Percentiles rank a stretch among this genome's conserved stretches.
Evolutionary conservation across 1,140 invertebrate species (phyloP).

Genomic region (Ganaspis sp.): DNA sequence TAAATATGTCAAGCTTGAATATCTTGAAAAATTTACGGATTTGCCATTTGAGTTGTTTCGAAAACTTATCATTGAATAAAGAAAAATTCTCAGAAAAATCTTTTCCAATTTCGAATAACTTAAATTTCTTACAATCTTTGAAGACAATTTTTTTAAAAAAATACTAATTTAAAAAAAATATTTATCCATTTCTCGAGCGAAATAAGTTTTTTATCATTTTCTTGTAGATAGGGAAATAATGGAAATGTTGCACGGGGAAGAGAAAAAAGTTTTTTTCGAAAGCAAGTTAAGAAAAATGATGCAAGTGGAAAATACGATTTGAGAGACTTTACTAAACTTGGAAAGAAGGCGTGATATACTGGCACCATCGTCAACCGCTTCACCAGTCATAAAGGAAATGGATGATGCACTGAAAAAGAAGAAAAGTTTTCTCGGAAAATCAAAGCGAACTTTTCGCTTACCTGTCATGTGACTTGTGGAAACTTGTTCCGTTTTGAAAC

Average conservation of each 20-base stretch:
- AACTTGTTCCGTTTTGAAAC: neutral
- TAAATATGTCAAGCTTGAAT: too few species aligned
- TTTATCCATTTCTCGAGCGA: too few species aligned
- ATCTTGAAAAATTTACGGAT: too few species aligned
- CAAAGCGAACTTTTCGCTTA: slow-evolving; percentile 7
- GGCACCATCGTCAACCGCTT: slow-evolving; percentile 12
- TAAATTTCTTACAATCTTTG: too few species aligned
- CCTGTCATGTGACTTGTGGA: neutral
- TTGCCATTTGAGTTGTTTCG: too few species aligned
- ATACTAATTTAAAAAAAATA: too few species aligned
- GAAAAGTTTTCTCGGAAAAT: neutral
- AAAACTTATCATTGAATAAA: too few species aligned
- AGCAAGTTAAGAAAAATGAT: neutral
- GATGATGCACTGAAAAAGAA: slow-evolving; percentile 11
- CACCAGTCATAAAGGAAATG: slow-evolving; percentile 6
- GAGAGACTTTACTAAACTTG: neutral
- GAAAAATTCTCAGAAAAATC: too few species aligned
- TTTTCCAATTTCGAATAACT: too few species aligned
- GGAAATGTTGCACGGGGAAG: neutral
- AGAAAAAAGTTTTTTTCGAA: neutral
- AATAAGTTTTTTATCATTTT: too few species aligned
- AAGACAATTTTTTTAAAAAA: too few species aligned
- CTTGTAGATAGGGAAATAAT: too few species aligned
- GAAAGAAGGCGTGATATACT: neutral
- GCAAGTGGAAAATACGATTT: neutral